These are phyloP conservation scores for Hyposmocoma kahamanoa DNA, from an alignment of 1,140 invertebrate species.

Conservation along the genomic window DNA sequence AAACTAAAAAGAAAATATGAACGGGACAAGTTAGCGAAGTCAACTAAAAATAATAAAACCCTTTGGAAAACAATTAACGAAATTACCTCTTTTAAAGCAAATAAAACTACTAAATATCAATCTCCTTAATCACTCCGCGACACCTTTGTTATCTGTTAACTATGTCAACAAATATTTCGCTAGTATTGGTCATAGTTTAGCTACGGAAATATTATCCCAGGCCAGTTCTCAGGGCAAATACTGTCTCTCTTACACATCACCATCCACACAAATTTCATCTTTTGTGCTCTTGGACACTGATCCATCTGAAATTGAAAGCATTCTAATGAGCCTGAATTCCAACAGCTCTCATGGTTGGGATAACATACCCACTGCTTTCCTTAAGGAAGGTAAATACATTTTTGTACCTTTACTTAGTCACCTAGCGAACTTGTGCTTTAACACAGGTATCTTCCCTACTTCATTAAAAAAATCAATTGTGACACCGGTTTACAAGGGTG, in stretches of 20 bases:
- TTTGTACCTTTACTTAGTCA: slow-evolving; percentile 16
- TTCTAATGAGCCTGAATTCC: background rate
- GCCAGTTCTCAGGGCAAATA: background rate
- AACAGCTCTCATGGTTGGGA: slow-evolving; percentile 6
- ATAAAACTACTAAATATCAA: slow-evolving; percentile 3
- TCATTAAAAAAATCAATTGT: slow-evolving; percentile 16
- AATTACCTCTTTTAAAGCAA: slow-evolving; percentile 4
- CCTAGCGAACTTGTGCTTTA: slow-evolving; percentile 18
- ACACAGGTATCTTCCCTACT: slow-evolving; percentile 15
- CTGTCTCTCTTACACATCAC: background rate
- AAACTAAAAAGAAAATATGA: too few species aligned
- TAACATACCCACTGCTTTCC: slow-evolving; percentile 11
- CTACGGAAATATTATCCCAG: background rate
- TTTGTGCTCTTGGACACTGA: background rate
- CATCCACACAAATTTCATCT: too few species aligned
- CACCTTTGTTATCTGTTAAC: slow-evolving; percentile 3
- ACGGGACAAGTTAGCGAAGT: too few species aligned
- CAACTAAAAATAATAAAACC: too few species aligned
- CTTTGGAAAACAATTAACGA: too few species aligned
- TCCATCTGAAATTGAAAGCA: background rate
- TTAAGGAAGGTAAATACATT: slow-evolving; percentile 9
- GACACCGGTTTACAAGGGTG: slow-evolving; percentile 7
- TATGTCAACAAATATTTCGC: slow-evolving; percentile 12
- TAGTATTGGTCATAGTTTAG: slow-evolving; percentile 12
- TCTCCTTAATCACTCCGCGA: slow-evolving; percentile 3